Evolutionary conservation across 2,888 invertebrate species (phyloP), one percentile per base, ranked within the genome.

Genomic region (Melinopterus prodromus): DNA sequence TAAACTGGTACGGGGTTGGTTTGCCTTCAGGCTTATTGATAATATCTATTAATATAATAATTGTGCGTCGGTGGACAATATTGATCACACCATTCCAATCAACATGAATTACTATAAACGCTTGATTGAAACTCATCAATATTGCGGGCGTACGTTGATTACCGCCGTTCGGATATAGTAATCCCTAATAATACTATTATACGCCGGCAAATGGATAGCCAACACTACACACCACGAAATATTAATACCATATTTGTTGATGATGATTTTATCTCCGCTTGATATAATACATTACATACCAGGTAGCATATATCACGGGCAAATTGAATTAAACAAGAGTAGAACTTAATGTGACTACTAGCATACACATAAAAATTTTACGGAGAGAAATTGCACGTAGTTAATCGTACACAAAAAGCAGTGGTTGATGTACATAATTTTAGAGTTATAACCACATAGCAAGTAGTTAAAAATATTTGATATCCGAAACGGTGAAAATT

Each of bases 111-210:
- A 53, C 53, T 53, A 53, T 53, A 53, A 53, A 53, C 53, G 53
- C 53, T 53, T 53, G 53, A 53, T 53, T 53, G 53, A 53, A 53
- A 53, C 53, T 53, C 53, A 53, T 53, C 53, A 53, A 53, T 53
- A 53, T 53, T 53, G 53, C 53, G 53, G 7, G 53, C 53, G 12
- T 1, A 53, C 53, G 53, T 53, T 53, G 53, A 53, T 53, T 53
- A 53, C 53, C 9, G 53, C 12, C 5, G 53, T 53, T 53, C 53
- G 53, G 53, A 53, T 53, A 53, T 53, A 53, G 53, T 53, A 53
- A 53, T 53, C 53, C 53, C 53, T 53, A 53, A 53, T 53, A 53
- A 53, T 53, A 53, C 12, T 53, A 53, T 53, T 53, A 53, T 53
- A 2, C 53, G 53, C 53, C 53, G 12, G 7, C 53, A 6, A 53